Evolutionary conservation across 35 echinoderm and acorn worm species (phyloP).

Genomic region (Amphiura filiformis): DNA sequence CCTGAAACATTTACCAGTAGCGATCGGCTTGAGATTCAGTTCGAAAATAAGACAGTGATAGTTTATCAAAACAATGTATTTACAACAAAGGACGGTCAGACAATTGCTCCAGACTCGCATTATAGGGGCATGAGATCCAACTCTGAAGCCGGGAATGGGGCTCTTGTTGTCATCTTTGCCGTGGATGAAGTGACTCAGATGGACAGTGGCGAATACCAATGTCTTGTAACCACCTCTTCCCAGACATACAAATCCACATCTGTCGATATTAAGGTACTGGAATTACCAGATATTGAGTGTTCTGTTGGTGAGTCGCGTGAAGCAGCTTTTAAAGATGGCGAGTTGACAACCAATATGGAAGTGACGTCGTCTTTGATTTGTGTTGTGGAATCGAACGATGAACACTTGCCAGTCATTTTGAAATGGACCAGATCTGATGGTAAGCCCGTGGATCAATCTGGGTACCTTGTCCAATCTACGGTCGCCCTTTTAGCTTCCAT

Average conservation of each 20-base stretch:
- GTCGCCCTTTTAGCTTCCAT: not conserved
- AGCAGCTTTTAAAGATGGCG: not conserved
- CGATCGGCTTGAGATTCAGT: too few relatives aligned
- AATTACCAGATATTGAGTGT: not conserved
- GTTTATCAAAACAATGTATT: not conserved
- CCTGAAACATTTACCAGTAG: not conserved
- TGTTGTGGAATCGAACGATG: not conserved
- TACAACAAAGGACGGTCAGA: not conserved
- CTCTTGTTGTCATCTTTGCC: not conserved
- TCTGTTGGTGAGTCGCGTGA: not conserved
- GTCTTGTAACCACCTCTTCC: not conserved
- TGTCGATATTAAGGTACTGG: not conserved
- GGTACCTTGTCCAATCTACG: not conserved
- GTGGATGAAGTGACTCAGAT: not conserved
- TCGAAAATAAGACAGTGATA: too few relatives aligned
- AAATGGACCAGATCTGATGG: not conserved
- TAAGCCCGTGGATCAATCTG: not conserved
- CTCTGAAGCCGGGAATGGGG: not conserved
- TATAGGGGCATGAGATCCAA: not conserved
- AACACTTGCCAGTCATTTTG: not conserved
- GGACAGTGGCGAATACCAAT: not conserved
- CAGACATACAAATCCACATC: not conserved
- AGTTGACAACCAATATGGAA: not conserved
- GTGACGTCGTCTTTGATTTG: not conserved
- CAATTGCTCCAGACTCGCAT: not conserved